Evolutionary conservation across 1,140 invertebrate species (phyloP).

Genomic region (Liolophura sinensis): DNA sequence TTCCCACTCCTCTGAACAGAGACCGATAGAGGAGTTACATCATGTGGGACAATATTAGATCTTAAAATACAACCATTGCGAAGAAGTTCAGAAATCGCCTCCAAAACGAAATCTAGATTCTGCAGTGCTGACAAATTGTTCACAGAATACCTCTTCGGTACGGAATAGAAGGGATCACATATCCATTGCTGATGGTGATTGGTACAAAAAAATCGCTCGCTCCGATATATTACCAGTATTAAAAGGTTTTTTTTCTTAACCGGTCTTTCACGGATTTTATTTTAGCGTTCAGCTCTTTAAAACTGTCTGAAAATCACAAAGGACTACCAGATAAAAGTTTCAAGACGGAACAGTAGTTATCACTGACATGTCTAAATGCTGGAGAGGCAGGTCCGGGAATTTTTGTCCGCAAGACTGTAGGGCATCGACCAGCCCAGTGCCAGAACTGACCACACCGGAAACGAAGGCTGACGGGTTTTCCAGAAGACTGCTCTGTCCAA

Average conservation of each 20-base stretch:
- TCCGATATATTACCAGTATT: slow-evolving; percentile 17
- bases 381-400: no score
- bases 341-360: no score
- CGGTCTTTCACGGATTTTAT: slow-evolving; percentile 16
- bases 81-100: slow-evolving; percentile 19
- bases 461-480: no score
- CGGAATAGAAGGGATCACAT: slow-evolving; percentile 16
- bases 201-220: slow-evolving; percentile 12
- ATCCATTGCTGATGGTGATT: slow-evolving; percentile 14
- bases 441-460: no score
- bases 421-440: no score
- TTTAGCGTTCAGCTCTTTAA: no score
- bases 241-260: slow-evolving; percentile 9
- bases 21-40: slow-evolving; percentile 20
- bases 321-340: no score
- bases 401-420: no score
- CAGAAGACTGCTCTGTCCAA: no score
- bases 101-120: slow-evolving; percentile 13
- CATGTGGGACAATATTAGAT: neutral
- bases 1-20: slow-evolving; percentile 15
- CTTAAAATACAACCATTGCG: slow-evolving; percentile 6
- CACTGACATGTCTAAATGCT: no score
- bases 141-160: neutral
- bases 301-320: no score
- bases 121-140: slow-evolving; percentile 22